A percentile compares a stretch with the other conserved stretches of the same genome.
Conservation (phyloP, 2,888 invertebrate genomes). For the Itoplectis maculator region DNA sequence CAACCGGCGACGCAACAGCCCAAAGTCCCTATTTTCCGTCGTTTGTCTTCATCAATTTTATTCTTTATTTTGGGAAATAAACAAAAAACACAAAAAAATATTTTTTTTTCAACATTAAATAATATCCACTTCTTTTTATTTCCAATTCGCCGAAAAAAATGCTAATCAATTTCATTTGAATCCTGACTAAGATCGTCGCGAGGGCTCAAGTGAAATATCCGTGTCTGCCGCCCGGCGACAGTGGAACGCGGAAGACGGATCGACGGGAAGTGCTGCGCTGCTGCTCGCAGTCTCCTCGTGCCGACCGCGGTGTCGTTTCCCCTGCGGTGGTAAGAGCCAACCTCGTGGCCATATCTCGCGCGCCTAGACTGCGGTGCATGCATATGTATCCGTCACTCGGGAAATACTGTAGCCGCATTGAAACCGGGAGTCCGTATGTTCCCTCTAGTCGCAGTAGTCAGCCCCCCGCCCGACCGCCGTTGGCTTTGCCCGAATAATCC, state of each 20-base stretch:
- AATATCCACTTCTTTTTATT: too few species aligned
- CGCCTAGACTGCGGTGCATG: not conserved
- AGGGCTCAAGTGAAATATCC: constrained; percentile 45
- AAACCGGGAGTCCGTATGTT: not conserved
- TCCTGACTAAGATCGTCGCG: not conserved
- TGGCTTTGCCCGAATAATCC: constrained; percentile 28
- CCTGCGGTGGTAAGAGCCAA: not conserved
- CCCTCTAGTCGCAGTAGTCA: not conserved
- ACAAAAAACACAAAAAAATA: not conserved
- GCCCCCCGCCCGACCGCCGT: not conserved
- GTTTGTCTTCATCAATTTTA: not conserved
- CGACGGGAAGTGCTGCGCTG: constrained; percentile 74
- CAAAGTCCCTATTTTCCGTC: not conserved
- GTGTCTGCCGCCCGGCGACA: constrained; percentile 64
- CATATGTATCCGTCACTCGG: constrained; percentile 10
- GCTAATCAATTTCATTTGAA: not conserved
- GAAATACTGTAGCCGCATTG: constrained; percentile 13
- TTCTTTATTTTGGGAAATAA: not conserved
- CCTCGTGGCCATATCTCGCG: not conserved
- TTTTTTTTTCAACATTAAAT: too few species aligned
- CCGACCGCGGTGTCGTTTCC: not conserved
- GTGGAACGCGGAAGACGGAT: constrained; percentile 74
- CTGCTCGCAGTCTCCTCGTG: constrained; percentile 22
- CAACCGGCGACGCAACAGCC: not conserved
- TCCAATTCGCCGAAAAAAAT: not conserved